phyloP scores from a whole-genome alignment of 2,888 invertebrate species.

The Drosophila infuscata region DNA sequence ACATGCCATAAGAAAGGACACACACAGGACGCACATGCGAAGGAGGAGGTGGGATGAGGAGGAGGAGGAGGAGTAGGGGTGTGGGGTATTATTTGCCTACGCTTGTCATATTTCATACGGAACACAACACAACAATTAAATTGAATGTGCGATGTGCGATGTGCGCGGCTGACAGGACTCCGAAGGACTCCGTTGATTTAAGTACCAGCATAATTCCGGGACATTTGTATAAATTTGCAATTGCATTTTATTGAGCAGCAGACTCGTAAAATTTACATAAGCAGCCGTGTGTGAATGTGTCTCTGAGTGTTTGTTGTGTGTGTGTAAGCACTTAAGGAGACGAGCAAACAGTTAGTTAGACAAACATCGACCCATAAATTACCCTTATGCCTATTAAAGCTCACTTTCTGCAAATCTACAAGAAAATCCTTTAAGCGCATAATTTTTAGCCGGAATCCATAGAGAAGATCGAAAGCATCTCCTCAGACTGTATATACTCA shows the following conservation, averaged over 20 bases:
- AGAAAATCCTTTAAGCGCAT: neutral
- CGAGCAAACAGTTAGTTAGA: slow-evolving; percentile 2
- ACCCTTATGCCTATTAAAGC: neutral
- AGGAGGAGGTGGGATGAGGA: neutral
- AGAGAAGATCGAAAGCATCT: neutral
- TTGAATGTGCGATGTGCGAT: slow-evolving; percentile 57
- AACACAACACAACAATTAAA: slow-evolving; percentile 64
- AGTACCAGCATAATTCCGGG: slow-evolving; percentile 64
- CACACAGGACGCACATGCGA: neutral
- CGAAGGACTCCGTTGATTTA: slow-evolving; percentile 45
- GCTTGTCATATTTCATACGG: slow-evolving; percentile 65
- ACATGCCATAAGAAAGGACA: slow-evolving; percentile 47
- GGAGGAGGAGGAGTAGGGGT: neutral
- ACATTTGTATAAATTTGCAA: slow-evolving; percentile 77
- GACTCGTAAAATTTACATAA: slow-evolving; percentile 67
- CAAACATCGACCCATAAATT: slow-evolving; percentile 37
- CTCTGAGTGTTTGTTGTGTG: neutral
- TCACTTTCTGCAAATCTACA: neutral
- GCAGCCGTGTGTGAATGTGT: slow-evolving; percentile 15
- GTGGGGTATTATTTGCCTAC: slow-evolving; percentile 57
- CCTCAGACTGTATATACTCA: neutral
- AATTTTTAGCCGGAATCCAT: no score
- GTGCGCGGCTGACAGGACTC: slow-evolving; percentile 33
- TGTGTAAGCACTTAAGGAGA: slow-evolving; percentile 17
- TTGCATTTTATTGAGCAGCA: slow-evolving; percentile 72